phyloP scores from a whole-genome alignment of 35 echinoderm and acorn worm genomes.

The Apostichopus californicus region DNA sequence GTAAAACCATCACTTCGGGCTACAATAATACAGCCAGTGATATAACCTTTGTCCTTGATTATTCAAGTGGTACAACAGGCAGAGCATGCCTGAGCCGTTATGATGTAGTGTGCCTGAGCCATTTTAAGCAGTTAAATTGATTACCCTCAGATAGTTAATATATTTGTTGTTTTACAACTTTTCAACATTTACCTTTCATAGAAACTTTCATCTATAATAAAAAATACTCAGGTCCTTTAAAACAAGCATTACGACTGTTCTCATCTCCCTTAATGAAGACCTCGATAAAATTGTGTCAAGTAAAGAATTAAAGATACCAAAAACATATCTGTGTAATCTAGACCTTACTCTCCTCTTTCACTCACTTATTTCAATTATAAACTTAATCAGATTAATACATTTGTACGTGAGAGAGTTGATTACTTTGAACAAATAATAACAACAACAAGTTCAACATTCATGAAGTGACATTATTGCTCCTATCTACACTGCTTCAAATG shows the following conservation, averaged over 20 bases:
- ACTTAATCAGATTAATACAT: no score
- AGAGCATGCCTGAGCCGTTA: not conserved
- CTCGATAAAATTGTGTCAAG: not conserved
- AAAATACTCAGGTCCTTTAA: conserved; percentile 25
- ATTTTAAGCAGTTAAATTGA: not conserved
- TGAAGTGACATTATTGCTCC: no score
- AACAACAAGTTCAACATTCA: no score
- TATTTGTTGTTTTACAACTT: conserved; percentile 52
- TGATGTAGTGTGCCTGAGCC: not conserved
- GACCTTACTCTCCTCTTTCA: no score
- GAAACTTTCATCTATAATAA: conserved; percentile 32
- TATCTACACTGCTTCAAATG: no score
- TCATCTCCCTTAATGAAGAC: conserved; percentile 10
- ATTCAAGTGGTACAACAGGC: no score
- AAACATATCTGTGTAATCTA: not conserved
- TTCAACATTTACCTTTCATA: conserved; percentile 41
- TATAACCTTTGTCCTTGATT: no score
- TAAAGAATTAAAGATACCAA: not conserved
- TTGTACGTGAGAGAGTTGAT: no score
- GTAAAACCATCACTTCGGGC: no score
- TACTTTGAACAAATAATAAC: no score
- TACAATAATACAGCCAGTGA: no score
- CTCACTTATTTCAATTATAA: no score
- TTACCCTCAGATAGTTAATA: conserved; percentile 38
- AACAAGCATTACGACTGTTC: conserved; percentile 31